Percentiles rank a stretch among this genome's conserved stretches.
phyloP scores from a whole-genome alignment of 1,140 invertebrate genomes.

The Nebria ingens region DNA sequence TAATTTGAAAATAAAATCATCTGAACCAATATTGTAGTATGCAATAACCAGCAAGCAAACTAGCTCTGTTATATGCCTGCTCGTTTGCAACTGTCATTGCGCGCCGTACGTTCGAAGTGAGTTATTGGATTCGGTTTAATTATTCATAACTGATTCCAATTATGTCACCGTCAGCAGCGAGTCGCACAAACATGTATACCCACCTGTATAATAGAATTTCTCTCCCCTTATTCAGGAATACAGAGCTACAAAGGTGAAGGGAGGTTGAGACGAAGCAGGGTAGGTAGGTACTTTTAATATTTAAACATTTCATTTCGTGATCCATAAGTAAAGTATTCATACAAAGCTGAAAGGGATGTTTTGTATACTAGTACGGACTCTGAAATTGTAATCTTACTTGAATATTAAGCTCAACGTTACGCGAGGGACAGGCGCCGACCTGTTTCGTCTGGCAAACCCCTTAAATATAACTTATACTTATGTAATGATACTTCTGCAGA shows the following conservation, averaged over 20 bases:
- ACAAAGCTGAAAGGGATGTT: constrained; percentile 8
- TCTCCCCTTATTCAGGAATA: neutral
- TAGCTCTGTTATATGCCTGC: too few species aligned
- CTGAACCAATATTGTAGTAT: too few species aligned
- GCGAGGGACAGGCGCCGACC: too few species aligned
- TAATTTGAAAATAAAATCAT: too few species aligned
- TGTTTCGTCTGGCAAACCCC: too few species aligned
- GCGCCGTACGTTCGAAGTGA: constrained; percentile 1
- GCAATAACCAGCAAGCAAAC: too few species aligned
- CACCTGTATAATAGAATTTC: neutral
- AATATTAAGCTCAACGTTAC: neutral
- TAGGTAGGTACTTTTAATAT: neutral
- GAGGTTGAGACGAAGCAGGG: neutral
- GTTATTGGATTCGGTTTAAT: constrained; percentile 7
- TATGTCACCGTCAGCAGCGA: constrained; percentile 2
- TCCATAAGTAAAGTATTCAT: constrained; percentile 8
- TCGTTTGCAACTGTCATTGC: neutral
- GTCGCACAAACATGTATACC: neutral
- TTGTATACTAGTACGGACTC: neutral
- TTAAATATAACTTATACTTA: too few species aligned
- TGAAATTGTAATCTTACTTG: constrained; percentile 7
- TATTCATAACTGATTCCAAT: constrained; percentile 9
- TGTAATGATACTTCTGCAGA: neutral
- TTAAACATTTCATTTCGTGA: constrained; percentile 8
- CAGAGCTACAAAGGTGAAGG: neutral